These are phyloP conservation scores for Ceriagrion tenellum DNA, from an alignment of 2,888 invertebrate genomes.

Conservation along the genomic window DNA sequence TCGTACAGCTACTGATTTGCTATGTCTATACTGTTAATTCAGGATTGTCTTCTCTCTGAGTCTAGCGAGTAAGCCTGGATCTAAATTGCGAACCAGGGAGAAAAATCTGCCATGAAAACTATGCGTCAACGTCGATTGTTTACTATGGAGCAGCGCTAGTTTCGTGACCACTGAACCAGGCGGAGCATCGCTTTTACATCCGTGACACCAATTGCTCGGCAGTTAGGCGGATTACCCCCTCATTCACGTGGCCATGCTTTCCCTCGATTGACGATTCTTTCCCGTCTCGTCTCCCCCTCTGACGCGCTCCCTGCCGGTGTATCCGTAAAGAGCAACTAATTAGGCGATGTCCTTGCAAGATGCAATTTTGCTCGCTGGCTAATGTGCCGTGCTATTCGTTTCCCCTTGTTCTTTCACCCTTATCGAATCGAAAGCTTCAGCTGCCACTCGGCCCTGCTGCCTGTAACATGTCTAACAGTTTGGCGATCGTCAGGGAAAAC, in stretches of 20 bases:
- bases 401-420: not conserved
- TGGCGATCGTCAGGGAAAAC: too few relatives aligned
- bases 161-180: not conserved
- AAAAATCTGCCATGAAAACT: too few relatives aligned
- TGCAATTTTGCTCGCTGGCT: slow-evolving; percentile 17
- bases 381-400: not conserved
- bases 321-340: slow-evolving; percentile 20
- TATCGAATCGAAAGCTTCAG: not conserved
- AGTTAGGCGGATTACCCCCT: not conserved
- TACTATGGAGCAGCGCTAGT: not conserved
- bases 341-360: slow-evolving; percentile 23
- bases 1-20: too few relatives aligned
- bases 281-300: not conserved
- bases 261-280: not conserved
- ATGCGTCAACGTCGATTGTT: too few relatives aligned
- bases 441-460: not conserved
- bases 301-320: not conserved
- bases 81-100: too few relatives aligned
- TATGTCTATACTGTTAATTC: too few relatives aligned
- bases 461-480: too few relatives aligned
- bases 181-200: too few relatives aligned
- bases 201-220: not conserved
- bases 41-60: too few relatives aligned
- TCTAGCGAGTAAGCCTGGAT: too few relatives aligned
- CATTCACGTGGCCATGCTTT: not conserved